Evolutionary conservation across 1,140 invertebrate species (phyloP).

Genomic region (Geopemphigus sp.): DNA sequence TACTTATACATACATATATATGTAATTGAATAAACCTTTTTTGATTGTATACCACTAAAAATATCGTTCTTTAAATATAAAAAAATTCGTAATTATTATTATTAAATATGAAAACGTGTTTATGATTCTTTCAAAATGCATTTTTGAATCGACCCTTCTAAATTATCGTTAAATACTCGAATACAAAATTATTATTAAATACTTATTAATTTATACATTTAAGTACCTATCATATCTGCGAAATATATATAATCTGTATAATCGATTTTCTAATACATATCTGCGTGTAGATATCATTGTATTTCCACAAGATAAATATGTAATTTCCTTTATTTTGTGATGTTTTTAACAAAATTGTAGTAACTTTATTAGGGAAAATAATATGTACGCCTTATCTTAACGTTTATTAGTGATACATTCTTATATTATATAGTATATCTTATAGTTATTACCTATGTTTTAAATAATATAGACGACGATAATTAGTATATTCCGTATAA

Average conservation of each 20-base stretch:
- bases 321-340: no score
- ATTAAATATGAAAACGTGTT: neutral
- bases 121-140: neutral
- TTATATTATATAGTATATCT: no score
- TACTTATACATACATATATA: no score
- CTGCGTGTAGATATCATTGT: conserved; percentile 1
- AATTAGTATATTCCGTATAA: no score
- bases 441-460: neutral
- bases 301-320: neutral
- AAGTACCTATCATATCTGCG: conserved; percentile 6
- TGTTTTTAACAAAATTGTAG: neutral
- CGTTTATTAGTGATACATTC: neutral
- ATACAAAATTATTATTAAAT: neutral
- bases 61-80: no score
- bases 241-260: neutral
- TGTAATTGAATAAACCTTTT: no score
- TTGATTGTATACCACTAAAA: no score
- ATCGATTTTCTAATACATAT: conserved; percentile 16
- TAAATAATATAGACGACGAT: neutral
- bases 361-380: neutral
- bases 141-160: neutral
- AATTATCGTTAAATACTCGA: conserved; percentile 5
- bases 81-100: no score
- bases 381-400: neutral
- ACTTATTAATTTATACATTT: conserved; percentile 10